Evolutionary conservation across 2,113 vertebrate genomes (phyloP).

Genomic region (Callopanchax toddi): DNA sequence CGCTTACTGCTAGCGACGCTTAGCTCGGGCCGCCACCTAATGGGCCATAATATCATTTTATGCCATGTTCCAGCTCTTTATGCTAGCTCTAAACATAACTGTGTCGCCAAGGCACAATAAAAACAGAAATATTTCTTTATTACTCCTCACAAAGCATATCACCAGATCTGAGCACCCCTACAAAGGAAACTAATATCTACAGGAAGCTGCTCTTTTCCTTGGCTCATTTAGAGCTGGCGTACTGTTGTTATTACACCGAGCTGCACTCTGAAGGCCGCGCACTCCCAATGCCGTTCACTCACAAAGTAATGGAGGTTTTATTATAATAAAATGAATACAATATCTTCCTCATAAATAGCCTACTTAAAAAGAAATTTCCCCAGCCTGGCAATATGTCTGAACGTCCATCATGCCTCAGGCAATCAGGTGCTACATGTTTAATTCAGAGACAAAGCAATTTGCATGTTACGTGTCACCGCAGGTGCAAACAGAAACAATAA

Average conservation of each 20-base stretch:
- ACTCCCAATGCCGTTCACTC: slow-evolving; percentile 62
- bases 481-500: slow-evolving; percentile 41
- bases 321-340: slow-evolving; percentile 83
- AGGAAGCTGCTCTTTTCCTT: slow-evolving; percentile 63
- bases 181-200: slow-evolving; percentile 76
- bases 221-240: slow-evolving; percentile 64
- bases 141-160: slow-evolving; percentile 74
- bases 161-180: slow-evolving; percentile 61
- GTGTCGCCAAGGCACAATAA: slow-evolving; percentile 76
- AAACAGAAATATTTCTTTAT: slow-evolving; percentile 83
- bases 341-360: slow-evolving; percentile 79
- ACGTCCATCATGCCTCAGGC: slow-evolving; percentile 74
- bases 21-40: slow-evolving; percentile 75
- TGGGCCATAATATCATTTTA: slow-evolving; percentile 82
- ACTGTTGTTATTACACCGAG: slow-evolving; percentile 73
- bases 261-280: slow-evolving; percentile 62
- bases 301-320: slow-evolving; percentile 76
- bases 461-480: slow-evolving; percentile 30
- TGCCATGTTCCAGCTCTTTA: slow-evolving; percentile 76
- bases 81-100: slow-evolving; percentile 77
- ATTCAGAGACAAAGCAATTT: slow-evolving; percentile 73
- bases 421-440: slow-evolving; percentile 76
- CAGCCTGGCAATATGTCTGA: slow-evolving; percentile 66
- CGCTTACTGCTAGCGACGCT: slow-evolving; percentile 71
- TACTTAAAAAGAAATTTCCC: slow-evolving; percentile 82